phyloP scores from a whole-genome alignment of 1,140 invertebrate genomes.

The Euschistus heros region DNA sequence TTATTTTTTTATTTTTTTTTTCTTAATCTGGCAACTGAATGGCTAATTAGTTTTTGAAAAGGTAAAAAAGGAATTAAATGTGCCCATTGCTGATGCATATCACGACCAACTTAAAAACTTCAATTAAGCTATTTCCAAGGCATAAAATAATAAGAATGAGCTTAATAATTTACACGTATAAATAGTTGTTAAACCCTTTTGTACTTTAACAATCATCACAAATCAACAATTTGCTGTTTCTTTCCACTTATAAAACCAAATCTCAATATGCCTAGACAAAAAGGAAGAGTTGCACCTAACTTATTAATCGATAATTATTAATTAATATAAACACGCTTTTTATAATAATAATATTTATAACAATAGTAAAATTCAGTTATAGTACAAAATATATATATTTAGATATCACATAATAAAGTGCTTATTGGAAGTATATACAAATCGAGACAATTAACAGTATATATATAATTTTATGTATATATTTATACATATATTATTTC shows the following conservation, averaged over 20 bases:
- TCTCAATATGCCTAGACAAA: background rate
- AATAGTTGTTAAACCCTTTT: slow-evolving; percentile 1
- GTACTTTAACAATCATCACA: slow-evolving; percentile 14
- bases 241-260: slow-evolving; percentile 1
- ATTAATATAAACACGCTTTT: slow-evolving; percentile 9
- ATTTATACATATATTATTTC: slow-evolving; percentile 1
- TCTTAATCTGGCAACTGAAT: no score
- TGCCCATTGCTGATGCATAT: background rate
- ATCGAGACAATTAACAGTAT: slow-evolving; percentile 14
- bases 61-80: no score
- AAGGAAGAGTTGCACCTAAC: slow-evolving; percentile 10
- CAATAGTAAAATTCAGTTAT: slow-evolving; percentile 11
- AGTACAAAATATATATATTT: slow-evolving; percentile 17
- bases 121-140: background rate
- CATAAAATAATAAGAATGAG: background rate
- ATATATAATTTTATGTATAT: slow-evolving; percentile 13
- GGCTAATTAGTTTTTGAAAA: no score
- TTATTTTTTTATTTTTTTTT: background rate
- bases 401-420: slow-evolving; percentile 22
- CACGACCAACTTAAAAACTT: background rate
- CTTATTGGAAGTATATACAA: slow-evolving; percentile 17
- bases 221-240: background rate
- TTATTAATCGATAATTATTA: slow-evolving; percentile 14
- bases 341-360: slow-evolving; percentile 13
- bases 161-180: slow-evolving; percentile 5